These are phyloP conservation scores for Rugalucina vietnamica DNA, from an alignment of 2,888 invertebrate genomes.

Conservation along the genomic window DNA sequence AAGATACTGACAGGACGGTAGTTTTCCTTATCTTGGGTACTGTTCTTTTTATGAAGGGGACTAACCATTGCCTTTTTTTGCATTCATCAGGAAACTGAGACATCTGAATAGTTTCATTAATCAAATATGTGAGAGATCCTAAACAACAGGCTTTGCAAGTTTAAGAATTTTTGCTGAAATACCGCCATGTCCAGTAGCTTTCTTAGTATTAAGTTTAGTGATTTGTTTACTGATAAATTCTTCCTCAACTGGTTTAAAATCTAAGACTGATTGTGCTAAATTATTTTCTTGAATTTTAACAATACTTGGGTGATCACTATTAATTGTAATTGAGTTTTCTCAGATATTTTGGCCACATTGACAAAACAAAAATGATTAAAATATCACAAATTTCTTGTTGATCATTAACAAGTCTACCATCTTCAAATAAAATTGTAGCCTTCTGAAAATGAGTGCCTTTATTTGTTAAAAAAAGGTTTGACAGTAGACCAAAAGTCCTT, in stretches of 20 bases:
- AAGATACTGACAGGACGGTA: conserved; percentile 8
- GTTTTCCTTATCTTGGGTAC: conserved; percentile 2
- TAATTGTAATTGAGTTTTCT: too few relatives aligned
- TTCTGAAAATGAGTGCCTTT: not conserved
- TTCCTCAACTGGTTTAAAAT: not conserved
- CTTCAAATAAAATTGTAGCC: not conserved
- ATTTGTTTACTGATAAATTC: too few relatives aligned
- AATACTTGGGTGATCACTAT: too few relatives aligned
- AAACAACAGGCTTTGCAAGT: not conserved
- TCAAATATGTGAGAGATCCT: not conserved
- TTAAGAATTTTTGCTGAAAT: not conserved
- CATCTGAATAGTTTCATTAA: not conserved
- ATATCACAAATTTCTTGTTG: not conserved
- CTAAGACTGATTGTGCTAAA: too few relatives aligned
- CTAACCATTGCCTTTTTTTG: not conserved
- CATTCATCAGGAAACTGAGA: not conserved
- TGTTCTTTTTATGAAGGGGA: conserved; percentile 6
- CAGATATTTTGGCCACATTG: not conserved
- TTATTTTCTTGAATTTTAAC: too few relatives aligned
- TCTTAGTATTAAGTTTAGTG: not conserved
- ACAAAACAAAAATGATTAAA: not conserved
- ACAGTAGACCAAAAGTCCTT: conserved; percentile 4
- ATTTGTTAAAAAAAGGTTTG: not conserved
- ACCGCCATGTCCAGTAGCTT: not conserved
- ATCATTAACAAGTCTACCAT: not conserved